Base-by-base conservation (phyloP, 2,113 vertebrate genomes). In the Paradoxurus hermaphroditus region DNA sequence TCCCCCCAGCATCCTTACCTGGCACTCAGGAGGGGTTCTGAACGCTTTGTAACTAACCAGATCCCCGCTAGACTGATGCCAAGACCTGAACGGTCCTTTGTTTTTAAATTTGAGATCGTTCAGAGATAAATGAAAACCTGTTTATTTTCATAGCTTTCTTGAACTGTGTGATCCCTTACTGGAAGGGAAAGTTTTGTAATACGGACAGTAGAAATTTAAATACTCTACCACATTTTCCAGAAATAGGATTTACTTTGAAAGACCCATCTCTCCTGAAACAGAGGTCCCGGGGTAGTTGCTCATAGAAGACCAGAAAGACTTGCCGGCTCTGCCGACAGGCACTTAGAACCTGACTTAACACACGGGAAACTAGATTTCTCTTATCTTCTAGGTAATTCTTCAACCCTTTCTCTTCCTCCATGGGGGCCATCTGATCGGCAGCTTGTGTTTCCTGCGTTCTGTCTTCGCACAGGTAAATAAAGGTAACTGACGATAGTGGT, bases 111-210 rank as follows among this genome's bases (percentile, higher is more conserved):
- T 53, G 65, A 93, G 67, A 78, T 18, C 21, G 23, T 27, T 62
- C 19, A 77, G 34, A 95, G 67, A 83, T 84, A 31, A 92, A 34
- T 8, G 56, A 62, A 93, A 91, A 70, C 39, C 53, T 86, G 68
- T 62, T 46, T 23, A 53, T 63, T 62, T 62, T 79, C 39, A 18
- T 18, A 27, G 6, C 39, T 67, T 88, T 49, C 72, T 82, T 51
- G 7, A 51, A 31, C 21, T 91, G 68, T 86, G 19, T 68, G 85
- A 86, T 51, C 36, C 39, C 7, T 12, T 18, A 72, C 59, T 27
- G 44, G 53, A 82, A 91, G 36, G 25, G 44, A 8, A 36, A 51
- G 15, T n/a, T 44, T 95, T 14, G 16, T 41, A 31, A 16, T 7
- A 15, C 15, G 25, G 44, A 89, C 83, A 49, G 41, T 31, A 18